Evolutionary conservation across 2,888 invertebrate species (phyloP).

Genomic region (Eristalis intricaria): DNA sequence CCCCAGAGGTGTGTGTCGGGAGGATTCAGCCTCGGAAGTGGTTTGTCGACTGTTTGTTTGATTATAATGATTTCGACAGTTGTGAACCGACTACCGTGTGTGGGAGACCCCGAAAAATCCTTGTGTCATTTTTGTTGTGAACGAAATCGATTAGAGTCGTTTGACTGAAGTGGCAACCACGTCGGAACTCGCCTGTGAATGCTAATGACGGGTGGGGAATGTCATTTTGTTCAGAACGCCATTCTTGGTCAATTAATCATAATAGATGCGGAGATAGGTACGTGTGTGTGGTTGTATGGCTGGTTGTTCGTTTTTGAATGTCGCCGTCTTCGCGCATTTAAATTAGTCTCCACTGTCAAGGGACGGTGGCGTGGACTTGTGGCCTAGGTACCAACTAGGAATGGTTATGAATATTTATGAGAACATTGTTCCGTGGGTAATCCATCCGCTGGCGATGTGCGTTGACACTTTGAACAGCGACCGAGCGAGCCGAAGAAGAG

Average conservation of each 20-base stretch:
- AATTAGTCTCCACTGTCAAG: slow-evolving; percentile 12
- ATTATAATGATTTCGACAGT: slow-evolving; percentile 1
- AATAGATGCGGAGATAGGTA: slow-evolving; percentile 23
- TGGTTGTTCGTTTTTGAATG: not conserved
- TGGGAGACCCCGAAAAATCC: not conserved
- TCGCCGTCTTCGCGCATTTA: slow-evolving; percentile 38
- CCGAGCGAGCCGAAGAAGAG: not conserved
- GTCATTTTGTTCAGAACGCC: slow-evolving; percentile 42
- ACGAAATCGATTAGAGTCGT: slow-evolving; percentile 25
- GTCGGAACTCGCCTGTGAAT: slow-evolving; percentile 25
- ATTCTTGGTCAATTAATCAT: slow-evolving; percentile 62
- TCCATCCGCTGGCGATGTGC: slow-evolving; percentile 47
- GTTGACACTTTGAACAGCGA: slow-evolving; percentile 45
- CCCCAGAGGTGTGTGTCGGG: not conserved
- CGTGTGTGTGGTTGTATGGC: not conserved
- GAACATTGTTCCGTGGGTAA: slow-evolving; percentile 37
- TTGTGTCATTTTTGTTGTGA: slow-evolving; percentile 4
- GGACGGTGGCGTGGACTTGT: not conserved
- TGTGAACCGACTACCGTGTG: slow-evolving; percentile 34
- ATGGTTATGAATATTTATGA: slow-evolving; percentile 64
- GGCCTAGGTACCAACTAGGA: slow-evolving; percentile 9
- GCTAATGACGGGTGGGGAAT: not conserved
- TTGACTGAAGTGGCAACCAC: slow-evolving; percentile 26
- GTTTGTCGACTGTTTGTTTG: slow-evolving; percentile 9
- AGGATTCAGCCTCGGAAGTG: slow-evolving; percentile 13